A percentile compares a stretch with the other conserved stretches of the same genome.
Evolutionary conservation across 2,888 invertebrate genomes (phyloP).

Genomic region (Limnephilus auricula): DNA sequence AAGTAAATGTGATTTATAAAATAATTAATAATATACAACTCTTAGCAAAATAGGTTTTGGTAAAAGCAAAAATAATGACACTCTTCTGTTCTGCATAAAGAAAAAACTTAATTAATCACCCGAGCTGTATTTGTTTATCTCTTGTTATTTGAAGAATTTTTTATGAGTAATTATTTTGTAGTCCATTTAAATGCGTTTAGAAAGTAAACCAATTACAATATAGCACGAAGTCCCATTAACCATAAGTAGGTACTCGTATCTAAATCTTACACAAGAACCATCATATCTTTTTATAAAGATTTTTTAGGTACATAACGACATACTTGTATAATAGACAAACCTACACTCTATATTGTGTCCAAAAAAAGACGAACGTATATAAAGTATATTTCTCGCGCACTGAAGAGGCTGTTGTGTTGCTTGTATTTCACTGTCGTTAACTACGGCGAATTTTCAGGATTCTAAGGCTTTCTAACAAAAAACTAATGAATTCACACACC

Average conservation of each 20-base stretch:
- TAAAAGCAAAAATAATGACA: background rate
- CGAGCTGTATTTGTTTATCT: background rate
- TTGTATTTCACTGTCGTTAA: no score
- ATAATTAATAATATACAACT: no score
- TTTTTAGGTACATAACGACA: background rate
- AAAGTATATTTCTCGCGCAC: constrained; percentile 4
- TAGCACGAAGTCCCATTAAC: constrained; percentile 17
- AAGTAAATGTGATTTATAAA: no score
- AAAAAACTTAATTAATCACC: background rate
- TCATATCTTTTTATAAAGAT: background rate
- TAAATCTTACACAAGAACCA: background rate
- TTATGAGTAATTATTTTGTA: background rate
- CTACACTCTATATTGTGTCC: background rate
- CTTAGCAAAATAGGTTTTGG: no score
- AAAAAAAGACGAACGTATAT: background rate
- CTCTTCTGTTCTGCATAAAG: background rate
- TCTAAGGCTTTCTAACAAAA: no score
- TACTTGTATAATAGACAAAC: background rate
- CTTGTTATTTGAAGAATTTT: background rate
- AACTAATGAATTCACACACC: no score
- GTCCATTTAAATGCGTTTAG: constrained; percentile 28
- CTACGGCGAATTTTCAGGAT: no score
- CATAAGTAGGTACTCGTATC: background rate
- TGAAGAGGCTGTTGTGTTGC: constrained; percentile 32
- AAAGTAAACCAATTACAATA: constrained; percentile 36